Evolutionary conservation across 2,888 invertebrate genomes (phyloP).

Genomic region (Carabus problematicus): DNA sequence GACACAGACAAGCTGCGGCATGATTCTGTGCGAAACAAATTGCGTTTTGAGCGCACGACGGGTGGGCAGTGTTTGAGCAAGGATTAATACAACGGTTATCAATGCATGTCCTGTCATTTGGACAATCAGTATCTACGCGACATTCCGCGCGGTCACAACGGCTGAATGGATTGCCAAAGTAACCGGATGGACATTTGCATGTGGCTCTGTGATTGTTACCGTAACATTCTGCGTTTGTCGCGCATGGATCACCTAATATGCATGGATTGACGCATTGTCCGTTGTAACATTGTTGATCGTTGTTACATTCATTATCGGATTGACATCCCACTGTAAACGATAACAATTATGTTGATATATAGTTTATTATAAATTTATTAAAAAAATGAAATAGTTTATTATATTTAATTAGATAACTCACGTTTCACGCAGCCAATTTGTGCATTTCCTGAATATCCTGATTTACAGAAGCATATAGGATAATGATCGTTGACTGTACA

Average conservation of each 20-base stretch:
- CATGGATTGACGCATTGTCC: slow-evolving; percentile 85
- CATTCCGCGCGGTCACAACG: slow-evolving; percentile 82
- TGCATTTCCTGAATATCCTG: slow-evolving; percentile 86
- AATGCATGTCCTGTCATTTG: slow-evolving; percentile 75
- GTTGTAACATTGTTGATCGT: slow-evolving; percentile 82
- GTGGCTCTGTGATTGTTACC: slow-evolving; percentile 80
- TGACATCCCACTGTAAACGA: slow-evolving; percentile 76
- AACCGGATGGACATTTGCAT: slow-evolving; percentile 80
- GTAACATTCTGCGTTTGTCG: slow-evolving; percentile 83
- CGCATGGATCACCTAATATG: slow-evolving; percentile 79
- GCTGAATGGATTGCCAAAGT: slow-evolving; percentile 81
- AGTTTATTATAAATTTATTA: not conserved
- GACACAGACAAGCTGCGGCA: slow-evolving; percentile 82
- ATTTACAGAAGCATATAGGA: slow-evolving; percentile 82
- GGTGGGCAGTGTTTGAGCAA: slow-evolving; percentile 69
- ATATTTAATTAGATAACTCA: slow-evolving; percentile 54
- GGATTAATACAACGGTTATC: slow-evolving; percentile 80
- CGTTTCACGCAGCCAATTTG: slow-evolving; percentile 80
- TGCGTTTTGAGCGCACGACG: slow-evolving; percentile 85
- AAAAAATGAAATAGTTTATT: slow-evolving; percentile 12
- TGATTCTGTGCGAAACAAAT: slow-evolving; percentile 83
- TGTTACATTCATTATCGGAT: slow-evolving; percentile 81
- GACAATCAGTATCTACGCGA: slow-evolving; percentile 79
- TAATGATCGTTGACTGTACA: slow-evolving; percentile 85
- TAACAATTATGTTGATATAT: not conserved